Evolutionary conservation across 2,113 vertebrate genomes (phyloP).

Genomic region (Marcusenius ussheri): DNA sequence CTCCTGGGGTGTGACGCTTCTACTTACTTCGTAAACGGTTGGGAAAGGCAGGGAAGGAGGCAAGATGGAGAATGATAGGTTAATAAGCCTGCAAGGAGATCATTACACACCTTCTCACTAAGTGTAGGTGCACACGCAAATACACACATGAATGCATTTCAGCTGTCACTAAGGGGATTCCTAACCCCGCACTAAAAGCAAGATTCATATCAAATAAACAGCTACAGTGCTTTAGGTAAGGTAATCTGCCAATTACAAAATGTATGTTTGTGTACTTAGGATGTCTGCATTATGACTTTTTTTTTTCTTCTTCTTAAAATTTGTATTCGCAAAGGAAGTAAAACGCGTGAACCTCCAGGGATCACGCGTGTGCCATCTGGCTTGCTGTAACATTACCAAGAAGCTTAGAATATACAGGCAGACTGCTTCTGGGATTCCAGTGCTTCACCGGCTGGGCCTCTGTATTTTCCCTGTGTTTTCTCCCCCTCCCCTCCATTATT

Average conservation of each 20-base stretch:
- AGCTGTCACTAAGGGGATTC: not conserved
- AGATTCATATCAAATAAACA: not conserved
- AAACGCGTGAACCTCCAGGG: not conserved
- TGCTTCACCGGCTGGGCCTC: not conserved
- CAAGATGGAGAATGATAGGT: not conserved
- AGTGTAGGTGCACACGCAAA: not conserved
- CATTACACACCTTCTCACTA: too few species aligned
- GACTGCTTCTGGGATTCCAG: not conserved
- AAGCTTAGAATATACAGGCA: not conserved
- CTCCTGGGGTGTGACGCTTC: not conserved
- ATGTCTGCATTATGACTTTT: not conserved
- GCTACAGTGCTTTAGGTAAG: not conserved
- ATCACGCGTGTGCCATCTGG: not conserved
- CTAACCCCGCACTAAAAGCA: not conserved
- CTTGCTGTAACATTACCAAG: not conserved
- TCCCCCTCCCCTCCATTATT: not conserved
- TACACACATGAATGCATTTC: not conserved
- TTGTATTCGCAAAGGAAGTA: not conserved
- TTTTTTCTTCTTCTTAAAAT: not conserved
- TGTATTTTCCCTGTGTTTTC: not conserved
- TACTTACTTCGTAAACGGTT: not conserved
- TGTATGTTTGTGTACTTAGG: not conserved
- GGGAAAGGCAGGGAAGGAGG: not conserved
- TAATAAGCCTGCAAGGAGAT: not conserved
- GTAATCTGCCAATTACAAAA: not conserved